These are phyloP conservation scores for Lytechinus variegatus DNA, from an alignment of 35 echinoderm and acorn worm species.

Conservation along the genomic window DNA sequence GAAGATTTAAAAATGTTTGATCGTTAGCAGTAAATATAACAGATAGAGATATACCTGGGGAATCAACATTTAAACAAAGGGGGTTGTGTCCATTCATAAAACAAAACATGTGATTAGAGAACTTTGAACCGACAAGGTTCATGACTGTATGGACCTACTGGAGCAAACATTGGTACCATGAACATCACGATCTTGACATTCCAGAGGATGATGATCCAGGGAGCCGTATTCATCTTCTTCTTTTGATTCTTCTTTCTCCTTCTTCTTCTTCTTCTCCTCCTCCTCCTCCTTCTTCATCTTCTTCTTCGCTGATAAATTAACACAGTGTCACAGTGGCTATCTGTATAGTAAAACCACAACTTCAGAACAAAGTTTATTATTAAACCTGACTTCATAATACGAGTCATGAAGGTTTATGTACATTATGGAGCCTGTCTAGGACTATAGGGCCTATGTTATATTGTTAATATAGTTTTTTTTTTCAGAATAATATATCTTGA, in stretches of 20 bases:
- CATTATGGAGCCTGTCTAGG: too few species aligned
- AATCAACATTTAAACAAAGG: conserved; percentile 6
- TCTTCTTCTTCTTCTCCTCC: neutral
- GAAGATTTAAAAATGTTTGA: neutral
- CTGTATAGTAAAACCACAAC: too few species aligned
- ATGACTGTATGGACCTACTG: neutral
- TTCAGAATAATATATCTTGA: too few species aligned
- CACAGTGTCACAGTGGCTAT: too few species aligned
- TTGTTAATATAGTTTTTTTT: too few species aligned
- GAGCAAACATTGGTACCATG: neutral
- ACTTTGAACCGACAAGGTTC: neutral
- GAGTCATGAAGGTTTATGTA: too few species aligned
- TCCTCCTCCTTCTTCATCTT: too few species aligned
- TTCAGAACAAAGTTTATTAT: too few species aligned
- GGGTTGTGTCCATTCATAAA: neutral
- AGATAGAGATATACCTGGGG: neutral
- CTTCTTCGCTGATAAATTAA: neutral
- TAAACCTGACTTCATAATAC: too few species aligned
- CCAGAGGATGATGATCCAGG: neutral
- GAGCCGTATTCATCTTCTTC: neutral
- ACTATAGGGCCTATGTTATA: too few species aligned
- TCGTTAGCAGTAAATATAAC: neutral
- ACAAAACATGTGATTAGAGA: neutral
- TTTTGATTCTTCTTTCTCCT: neutral
- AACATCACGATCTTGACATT: neutral